Evolutionary conservation across 64 coral and sea anemone species (phyloP), one percentile per base, ranked within the genome.

Genomic region (Acropora tenuis): DNA sequence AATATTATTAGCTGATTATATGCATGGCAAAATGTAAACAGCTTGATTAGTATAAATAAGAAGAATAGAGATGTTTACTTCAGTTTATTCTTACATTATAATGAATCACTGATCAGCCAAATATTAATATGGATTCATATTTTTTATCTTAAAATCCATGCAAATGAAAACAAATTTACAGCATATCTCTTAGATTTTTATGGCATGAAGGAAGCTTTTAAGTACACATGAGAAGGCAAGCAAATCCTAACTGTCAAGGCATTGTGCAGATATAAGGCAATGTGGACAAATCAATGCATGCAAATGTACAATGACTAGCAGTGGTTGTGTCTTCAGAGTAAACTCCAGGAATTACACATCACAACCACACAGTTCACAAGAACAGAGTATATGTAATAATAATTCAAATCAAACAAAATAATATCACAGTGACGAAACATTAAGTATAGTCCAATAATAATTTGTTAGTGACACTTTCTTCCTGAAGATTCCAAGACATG

Each of bases 221-320:
- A 44, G 47, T 4, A 76, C 15, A 76, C 30, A 76, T 47, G 12
- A 76, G 43, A 19, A 5, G 6, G 45, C 44, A 78, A 17, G 45
- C 75, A 78, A 78, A 75, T 45, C 42, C 43, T 75, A 48, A 78
- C 75, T 78, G 75, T 78, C 48, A 48, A 48, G 75, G 75, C 75
- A 78, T 78, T 49, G 46, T 71, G 46, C 65, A 72, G 46, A 49
- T 48, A 30, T 30, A 30, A 30, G 30, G 75, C 30, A 13, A 63
- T 16, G 60, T 63, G 11, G 16, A 15, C 20, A 47, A 17, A 9
- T 44, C 18, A 71, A 69, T 49, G 9, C 41, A 63, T n/a, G 42
- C 47, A 85, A 85, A 65, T 71, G 71, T 47, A 65, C 43, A 85
- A 85, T 10, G 4, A 43, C 18, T 65, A 85, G 59, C 82, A 85